Percentiles rank a stretch among this genome's conserved stretches.
Conservation (phyloP, 2,113 vertebrate species). For the Daboia siamensis region DNA sequence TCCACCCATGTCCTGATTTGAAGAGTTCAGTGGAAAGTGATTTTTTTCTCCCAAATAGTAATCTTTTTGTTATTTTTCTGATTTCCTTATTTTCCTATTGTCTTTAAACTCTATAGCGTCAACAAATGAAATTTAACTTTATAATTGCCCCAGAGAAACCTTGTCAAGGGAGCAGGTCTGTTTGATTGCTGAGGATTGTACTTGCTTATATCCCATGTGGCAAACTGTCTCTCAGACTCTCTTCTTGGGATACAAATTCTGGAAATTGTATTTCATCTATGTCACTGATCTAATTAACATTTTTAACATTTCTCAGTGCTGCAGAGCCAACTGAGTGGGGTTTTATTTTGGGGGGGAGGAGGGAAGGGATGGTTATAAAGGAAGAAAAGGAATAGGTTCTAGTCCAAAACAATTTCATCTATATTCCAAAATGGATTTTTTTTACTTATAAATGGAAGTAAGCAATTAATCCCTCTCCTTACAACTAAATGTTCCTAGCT, state of each 20-base stretch:
- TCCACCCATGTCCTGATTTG: background rate
- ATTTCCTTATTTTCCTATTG: too few species aligned
- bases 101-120: background rate
- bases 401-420: background rate
- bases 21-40: background rate
- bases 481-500: background rate
- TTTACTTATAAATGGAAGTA: background rate
- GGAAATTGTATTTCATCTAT: background rate
- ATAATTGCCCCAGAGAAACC: background rate
- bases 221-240: background rate
- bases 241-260: background rate
- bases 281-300: background rate
- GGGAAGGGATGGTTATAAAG: background rate
- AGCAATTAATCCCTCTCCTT: background rate
- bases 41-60: background rate
- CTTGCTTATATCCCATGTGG: background rate
- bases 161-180: background rate
- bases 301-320: background rate
- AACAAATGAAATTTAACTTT: background rate
- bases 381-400: background rate
- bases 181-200: background rate
- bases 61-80: background rate
- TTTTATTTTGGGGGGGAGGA: background rate
- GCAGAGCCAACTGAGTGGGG: background rate
- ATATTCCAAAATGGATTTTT: conserved; percentile 1